Conservation (phyloP, 2,888 invertebrate genomes). For the Drosophila helvetica region DNA sequence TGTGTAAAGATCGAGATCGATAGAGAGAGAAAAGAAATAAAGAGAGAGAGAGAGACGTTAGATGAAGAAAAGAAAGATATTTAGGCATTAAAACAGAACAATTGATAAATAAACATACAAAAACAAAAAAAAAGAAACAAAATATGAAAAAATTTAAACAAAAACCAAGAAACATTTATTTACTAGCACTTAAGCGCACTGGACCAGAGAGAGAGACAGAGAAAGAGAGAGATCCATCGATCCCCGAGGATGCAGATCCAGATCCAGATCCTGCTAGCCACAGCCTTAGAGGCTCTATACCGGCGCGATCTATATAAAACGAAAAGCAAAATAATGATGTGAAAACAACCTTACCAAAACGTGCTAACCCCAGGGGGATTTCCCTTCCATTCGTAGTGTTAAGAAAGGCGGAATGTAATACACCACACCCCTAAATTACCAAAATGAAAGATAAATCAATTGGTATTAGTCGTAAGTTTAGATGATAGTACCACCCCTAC, state of each 20-base stretch:
- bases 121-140: slow-evolving; percentile 26
- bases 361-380: slow-evolving; percentile 34
- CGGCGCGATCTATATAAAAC: slow-evolving; percentile 21
- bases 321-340: slow-evolving; percentile 50
- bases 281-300: slow-evolving; percentile 46
- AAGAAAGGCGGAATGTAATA: neutral
- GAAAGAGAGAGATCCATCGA: neutral
- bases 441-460: slow-evolving; percentile 27
- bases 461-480: slow-evolving; percentile 30
- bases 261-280: neutral
- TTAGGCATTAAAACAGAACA: slow-evolving; percentile 37
- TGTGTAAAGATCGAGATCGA: slow-evolving; percentile 41
- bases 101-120: slow-evolving; percentile 31
- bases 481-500: slow-evolving; percentile 6
- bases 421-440: slow-evolving; percentile 20
- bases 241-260: slow-evolving; percentile 16
- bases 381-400: neutral
- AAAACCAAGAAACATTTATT: slow-evolving; percentile 54
- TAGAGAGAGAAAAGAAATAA: slow-evolving; percentile 36
- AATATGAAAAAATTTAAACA: slow-evolving; percentile 8
- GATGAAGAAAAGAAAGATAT: slow-evolving; percentile 20
- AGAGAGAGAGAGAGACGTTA: slow-evolving; percentile 3
- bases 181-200: slow-evolving; percentile 49
- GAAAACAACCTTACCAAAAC: slow-evolving; percentile 64
- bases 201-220: slow-evolving; percentile 21